Conservation (phyloP, 2,797 vertebrate species). For the Sebastes kiyomatsui region DNA sequence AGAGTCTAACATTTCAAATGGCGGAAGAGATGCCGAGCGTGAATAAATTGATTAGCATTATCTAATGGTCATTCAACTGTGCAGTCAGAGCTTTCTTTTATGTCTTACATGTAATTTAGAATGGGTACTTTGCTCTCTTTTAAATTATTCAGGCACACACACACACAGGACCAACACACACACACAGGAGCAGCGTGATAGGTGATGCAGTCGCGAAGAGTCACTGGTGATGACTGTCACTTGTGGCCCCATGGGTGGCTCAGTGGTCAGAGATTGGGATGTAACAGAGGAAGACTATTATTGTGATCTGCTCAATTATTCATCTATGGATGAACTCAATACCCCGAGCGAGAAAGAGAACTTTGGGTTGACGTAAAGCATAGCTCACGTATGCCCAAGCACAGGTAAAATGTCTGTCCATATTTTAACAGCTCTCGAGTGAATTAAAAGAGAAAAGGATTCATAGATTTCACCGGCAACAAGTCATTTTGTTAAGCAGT, state of each 20-base stretch:
- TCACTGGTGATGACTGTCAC: conserved; percentile 56
- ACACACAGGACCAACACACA: neutral
- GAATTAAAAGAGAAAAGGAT: neutral
- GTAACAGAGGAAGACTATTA: conserved; percentile 67
- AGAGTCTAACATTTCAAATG: conserved; percentile 37
- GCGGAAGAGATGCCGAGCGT: neutral
- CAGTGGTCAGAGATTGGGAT: conserved; percentile 63
- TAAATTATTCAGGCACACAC: conserved; percentile 55
- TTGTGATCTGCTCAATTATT: conserved; percentile 70
- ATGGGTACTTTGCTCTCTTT: conserved; percentile 38
- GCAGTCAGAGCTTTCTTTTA: neutral
- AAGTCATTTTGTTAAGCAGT: neutral
- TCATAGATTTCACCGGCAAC: neutral
- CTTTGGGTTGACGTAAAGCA: conserved; percentile 25
- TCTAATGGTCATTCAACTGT: neutral
- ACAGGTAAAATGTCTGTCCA: conserved; percentile 1
- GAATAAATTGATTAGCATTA: conserved; percentile 37
- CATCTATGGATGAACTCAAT: conserved; percentile 56
- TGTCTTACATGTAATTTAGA: conserved; percentile 48
- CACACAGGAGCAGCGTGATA: conserved; percentile 8
- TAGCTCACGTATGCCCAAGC: neutral
- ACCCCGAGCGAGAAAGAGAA: conserved; percentile 9
- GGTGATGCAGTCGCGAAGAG: conserved; percentile 40
- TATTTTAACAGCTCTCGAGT: neutral
- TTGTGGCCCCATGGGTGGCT: conserved; percentile 50